Evolutionary conservation across 2,797 vertebrate species (phyloP).

Genomic region (Leptodactylus fallax): DNA sequence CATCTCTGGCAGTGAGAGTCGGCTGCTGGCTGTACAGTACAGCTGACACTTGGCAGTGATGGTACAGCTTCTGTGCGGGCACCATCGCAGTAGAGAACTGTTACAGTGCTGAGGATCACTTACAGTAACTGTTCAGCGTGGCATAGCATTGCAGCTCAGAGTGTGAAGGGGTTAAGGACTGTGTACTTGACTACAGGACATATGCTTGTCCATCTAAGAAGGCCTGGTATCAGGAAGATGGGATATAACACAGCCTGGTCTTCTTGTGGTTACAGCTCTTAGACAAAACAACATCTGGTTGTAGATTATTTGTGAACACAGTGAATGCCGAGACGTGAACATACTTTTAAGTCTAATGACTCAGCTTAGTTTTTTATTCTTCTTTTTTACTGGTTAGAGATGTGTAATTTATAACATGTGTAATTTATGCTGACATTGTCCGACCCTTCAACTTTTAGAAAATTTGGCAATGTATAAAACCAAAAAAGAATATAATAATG

Average conservation of each 20-base stretch:
- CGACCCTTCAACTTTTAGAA: slow-evolving; percentile 18
- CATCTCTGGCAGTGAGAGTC: no score
- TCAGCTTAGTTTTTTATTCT: slow-evolving; percentile 37
- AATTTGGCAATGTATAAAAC: neutral
- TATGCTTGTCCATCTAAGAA: neutral
- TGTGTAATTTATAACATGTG: slow-evolving; percentile 56
- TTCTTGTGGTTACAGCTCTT: slow-evolving; percentile 31
- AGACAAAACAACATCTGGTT: slow-evolving; percentile 62
- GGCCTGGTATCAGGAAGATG: slow-evolving; percentile 48
- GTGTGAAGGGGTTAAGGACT: no score
- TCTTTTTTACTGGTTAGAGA: slow-evolving; percentile 41
- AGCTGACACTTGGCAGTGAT: no score
- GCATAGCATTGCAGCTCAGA: no score
- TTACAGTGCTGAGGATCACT: no score
- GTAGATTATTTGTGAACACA: slow-evolving; percentile 53
- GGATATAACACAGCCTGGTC: neutral
- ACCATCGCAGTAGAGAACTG: no score
- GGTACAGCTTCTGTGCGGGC: no score
- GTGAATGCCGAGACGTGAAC: slow-evolving; percentile 33
- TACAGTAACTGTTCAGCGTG: no score
- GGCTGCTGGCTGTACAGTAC: no score
- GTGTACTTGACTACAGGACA: no score
- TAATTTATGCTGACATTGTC: slow-evolving; percentile 53
- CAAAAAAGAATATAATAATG: neutral
- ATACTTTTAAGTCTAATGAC: slow-evolving; percentile 43